Evolutionary conservation across 53 echinoderm and acorn worm genomes (phyloP).

Genomic region (Crossaster papposus): DNA sequence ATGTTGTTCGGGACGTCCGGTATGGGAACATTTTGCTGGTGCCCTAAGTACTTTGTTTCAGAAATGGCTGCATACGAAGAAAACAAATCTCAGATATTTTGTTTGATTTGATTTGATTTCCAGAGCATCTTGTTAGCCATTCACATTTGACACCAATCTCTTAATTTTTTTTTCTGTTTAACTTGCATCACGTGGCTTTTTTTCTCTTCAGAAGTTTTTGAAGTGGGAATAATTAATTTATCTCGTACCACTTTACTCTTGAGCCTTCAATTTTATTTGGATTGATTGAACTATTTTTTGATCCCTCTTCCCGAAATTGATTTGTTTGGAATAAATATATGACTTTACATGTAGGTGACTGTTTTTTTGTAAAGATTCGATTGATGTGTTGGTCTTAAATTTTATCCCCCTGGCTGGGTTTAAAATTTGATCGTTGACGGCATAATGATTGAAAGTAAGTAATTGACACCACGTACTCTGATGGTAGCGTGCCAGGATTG

Average conservation of each 20-base stretch:
- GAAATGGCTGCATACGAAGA: neutral
- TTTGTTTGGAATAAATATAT: neutral
- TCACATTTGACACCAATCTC: neutral
- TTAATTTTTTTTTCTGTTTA: neutral
- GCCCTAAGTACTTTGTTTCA: neutral
- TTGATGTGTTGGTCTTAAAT: neutral
- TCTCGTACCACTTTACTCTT: neutral
- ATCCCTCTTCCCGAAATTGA: neutral
- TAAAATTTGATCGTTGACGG: neutral
- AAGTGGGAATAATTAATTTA: neutral
- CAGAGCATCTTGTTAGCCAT: neutral
- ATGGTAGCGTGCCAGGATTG: neutral
- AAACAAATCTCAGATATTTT: neutral
- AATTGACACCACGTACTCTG: neutral
- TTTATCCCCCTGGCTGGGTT: neutral
- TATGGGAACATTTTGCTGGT: neutral
- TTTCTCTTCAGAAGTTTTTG: neutral
- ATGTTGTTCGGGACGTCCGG: neutral
- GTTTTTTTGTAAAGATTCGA: neutral
- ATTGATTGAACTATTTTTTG: neutral
- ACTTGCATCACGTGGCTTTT: neutral
- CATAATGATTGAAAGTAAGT: neutral
- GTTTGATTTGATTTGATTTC: neutral
- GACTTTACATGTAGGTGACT: neutral
- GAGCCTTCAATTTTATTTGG: neutral